Conservation (phyloP, 2,888 invertebrate genomes). For the Gastracanthus pulcherrimus region DNA sequence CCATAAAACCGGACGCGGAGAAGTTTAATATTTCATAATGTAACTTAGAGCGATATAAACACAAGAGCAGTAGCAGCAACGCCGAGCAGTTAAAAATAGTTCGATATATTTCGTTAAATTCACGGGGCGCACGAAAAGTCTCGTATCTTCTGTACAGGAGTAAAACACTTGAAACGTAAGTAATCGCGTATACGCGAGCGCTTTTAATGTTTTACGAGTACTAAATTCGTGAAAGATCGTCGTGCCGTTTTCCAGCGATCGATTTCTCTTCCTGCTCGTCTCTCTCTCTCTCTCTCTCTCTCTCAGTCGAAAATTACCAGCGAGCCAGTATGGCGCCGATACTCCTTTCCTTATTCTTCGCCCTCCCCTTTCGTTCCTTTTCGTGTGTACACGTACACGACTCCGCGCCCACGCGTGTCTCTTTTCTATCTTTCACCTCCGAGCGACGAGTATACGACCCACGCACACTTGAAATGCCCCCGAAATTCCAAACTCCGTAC, state of each 20-base stretch:
- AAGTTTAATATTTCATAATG: neutral
- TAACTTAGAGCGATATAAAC: neutral
- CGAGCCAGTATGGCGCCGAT: constrained; percentile 35
- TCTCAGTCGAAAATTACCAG: constrained; percentile 43
- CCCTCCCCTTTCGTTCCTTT: neutral
- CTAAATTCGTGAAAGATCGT: constrained; percentile 33
- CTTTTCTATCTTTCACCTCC: neutral
- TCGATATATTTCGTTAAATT: constrained; percentile 6
- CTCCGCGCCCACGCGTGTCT: constrained; percentile 17
- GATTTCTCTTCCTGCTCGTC: constrained; percentile 21
- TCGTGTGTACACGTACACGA: neutral
- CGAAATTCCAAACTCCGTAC: constrained; percentile 41
- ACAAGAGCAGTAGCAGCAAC: neutral
- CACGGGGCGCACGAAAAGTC: neutral
- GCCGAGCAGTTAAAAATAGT: constrained; percentile 4
- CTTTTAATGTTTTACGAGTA: constrained; percentile 32
- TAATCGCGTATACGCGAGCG: constrained; percentile 17
- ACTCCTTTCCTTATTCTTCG: neutral
- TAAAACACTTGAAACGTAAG: constrained; percentile 13
- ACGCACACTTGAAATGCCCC: neutral
- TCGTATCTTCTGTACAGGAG: neutral
- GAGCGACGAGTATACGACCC: neutral
- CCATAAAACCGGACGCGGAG: neutral
- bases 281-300: constrained; percentile 24
- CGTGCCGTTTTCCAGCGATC: constrained; percentile 25